Evolutionary conservation across 2,888 invertebrate species (phyloP).

Genomic region (Apamea epomidion): DNA sequence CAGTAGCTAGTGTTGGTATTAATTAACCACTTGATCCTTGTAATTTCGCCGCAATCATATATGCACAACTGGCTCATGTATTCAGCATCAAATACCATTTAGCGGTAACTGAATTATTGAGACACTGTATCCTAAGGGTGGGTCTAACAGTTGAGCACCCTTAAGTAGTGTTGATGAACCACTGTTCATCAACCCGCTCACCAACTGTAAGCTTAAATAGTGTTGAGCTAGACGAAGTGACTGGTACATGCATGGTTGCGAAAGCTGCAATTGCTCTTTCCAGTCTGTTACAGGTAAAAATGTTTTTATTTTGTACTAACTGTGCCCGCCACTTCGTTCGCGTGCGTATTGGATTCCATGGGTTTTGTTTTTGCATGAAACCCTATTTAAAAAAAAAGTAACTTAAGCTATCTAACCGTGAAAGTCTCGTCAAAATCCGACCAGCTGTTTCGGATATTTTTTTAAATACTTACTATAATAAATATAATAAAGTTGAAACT

Average conservation of each 20-base stretch:
- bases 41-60: slow-evolving; percentile 26
- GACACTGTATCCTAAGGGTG: neutral
- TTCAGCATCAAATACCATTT: slow-evolving; percentile 30
- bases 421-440: no score
- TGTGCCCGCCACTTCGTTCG: no score
- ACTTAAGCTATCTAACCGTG: no score
- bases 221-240: neutral
- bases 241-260: neutral
- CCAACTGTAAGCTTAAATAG: neutral
- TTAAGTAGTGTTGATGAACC: neutral
- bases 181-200: no score
- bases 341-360: no score
- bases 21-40: slow-evolving; percentile 30
- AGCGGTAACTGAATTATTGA: slow-evolving; percentile 8
- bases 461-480: no score
- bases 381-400: no score
- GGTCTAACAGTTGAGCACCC: neutral
- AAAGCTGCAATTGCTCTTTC: neutral
- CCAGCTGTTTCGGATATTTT: no score
- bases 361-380: no score
- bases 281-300: neutral
- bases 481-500: no score
- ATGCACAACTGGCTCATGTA: slow-evolving; percentile 20
- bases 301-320: neutral
- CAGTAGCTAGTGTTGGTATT: slow-evolving; percentile 16